Evolutionary conservation across 2,797 vertebrate species (phyloP).

Genomic region (Pteronotus mesoamericanus): DNA sequence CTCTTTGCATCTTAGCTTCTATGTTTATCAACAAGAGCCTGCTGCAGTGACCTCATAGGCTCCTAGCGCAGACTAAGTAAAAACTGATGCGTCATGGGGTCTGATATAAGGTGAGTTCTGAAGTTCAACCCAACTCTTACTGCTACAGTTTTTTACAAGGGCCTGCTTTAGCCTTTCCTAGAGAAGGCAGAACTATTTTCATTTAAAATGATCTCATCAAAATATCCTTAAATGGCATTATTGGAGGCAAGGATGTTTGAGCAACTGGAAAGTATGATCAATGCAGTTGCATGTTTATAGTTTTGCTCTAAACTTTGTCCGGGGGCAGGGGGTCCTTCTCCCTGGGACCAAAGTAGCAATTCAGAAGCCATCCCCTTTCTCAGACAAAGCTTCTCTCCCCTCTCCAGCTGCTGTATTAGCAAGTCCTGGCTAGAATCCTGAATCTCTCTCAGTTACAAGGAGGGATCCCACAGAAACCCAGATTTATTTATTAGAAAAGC

Average conservation of each 20-base stretch:
- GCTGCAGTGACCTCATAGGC: not conserved
- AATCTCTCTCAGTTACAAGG: not conserved
- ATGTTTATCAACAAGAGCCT: not conserved
- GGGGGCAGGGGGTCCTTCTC: not conserved
- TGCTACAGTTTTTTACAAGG: not conserved
- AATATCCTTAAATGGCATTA: not conserved
- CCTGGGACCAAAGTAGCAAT: no score
- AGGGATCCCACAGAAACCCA: no score
- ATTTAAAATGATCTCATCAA: not conserved
- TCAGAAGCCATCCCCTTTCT: not conserved
- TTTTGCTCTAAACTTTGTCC: not conserved
- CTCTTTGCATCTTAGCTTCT: not conserved
- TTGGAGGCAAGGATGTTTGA: not conserved
- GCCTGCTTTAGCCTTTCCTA: not conserved
- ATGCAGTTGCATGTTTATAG: not conserved
- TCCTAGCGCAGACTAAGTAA: no score
- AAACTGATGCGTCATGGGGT: accelerated
- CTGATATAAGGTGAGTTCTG: not conserved
- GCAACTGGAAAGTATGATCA: not conserved
- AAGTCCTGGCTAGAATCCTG: no score
- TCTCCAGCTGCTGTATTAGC: not conserved
- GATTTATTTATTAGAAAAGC: not conserved
- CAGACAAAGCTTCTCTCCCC: accelerated
- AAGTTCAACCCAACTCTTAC: not conserved
- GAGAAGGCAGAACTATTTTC: not conserved